A percentile compares a stretch with the other conserved stretches of the same genome.
phyloP scores from a whole-genome alignment of 2,888 invertebrate genomes.

The Watsonalla binaria region DNA sequence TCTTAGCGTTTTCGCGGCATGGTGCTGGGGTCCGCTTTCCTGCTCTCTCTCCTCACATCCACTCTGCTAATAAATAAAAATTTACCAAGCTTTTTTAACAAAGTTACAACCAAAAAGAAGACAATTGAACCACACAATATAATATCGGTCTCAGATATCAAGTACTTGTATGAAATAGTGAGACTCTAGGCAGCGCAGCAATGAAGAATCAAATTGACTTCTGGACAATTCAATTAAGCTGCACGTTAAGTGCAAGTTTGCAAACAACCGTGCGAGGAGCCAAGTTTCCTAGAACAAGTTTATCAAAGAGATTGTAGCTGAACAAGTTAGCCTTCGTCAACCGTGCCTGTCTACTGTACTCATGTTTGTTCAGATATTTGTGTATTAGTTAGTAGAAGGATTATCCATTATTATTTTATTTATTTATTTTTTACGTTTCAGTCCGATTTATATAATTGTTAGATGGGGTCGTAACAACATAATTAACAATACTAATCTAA shows the following conservation, averaged over 20 bases:
- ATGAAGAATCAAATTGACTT: constrained; percentile 67
- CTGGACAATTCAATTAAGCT: constrained; percentile 72
- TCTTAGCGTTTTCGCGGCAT: no score
- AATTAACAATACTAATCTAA: no score
- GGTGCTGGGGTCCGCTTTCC: no score
- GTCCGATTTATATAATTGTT: no score
- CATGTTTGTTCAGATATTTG: constrained; percentile 24
- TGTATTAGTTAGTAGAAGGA: constrained; percentile 4
- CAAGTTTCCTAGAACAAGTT: constrained; percentile 55
- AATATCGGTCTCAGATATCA: not conserved
- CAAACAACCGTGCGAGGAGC: constrained; percentile 60
- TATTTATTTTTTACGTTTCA: no score
- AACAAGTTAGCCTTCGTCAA: constrained; percentile 61
- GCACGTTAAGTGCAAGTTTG: constrained; percentile 70
- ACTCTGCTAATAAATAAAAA: no score
- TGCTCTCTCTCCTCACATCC: no score
- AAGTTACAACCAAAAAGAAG: no score
- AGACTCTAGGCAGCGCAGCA: constrained; percentile 22
- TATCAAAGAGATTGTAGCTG: constrained; percentile 57
- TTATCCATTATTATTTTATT: not conserved
- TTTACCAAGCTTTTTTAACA: no score
- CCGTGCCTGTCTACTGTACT: constrained; percentile 7
- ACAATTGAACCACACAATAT: no score
- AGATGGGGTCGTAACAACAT: no score
- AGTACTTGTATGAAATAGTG: constrained; percentile 1